Conservation (phyloP, 1,140 invertebrate genomes). For the Spodoptera litura region DNA sequence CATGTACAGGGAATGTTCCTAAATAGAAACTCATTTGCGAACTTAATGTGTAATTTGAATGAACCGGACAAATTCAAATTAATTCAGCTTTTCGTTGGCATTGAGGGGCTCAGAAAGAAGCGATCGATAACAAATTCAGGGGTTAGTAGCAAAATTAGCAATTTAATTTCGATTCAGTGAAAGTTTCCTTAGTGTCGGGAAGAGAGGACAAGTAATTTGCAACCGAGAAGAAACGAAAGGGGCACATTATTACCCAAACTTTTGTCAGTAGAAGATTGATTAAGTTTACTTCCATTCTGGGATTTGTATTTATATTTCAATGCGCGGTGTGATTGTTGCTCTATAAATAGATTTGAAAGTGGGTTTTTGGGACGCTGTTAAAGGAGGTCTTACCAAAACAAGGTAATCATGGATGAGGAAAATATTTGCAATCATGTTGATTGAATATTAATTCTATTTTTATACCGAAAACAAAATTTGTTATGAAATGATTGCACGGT, state of each 20-base stretch:
- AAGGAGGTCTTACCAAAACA: too few species aligned
- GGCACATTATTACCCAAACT: constrained; percentile 56
- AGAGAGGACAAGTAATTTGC: constrained; percentile 62
- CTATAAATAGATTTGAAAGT: too few species aligned
- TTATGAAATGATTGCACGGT: too few species aligned
- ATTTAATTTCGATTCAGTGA: constrained; percentile 65
- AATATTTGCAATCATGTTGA: too few species aligned
- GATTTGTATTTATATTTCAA: constrained; percentile 21
- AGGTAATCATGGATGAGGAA: too few species aligned
- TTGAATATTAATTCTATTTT: too few species aligned
- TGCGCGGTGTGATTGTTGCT: background rate
- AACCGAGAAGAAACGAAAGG: constrained; percentile 55
- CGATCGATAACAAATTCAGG: constrained; percentile 58
- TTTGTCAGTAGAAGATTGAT: constrained; percentile 62
- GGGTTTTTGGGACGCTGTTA: too few species aligned
- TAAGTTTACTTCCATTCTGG: constrained; percentile 45
- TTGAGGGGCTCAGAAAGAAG: constrained; percentile 47
- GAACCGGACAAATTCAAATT: constrained; percentile 54
- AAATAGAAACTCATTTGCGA: constrained; percentile 44
- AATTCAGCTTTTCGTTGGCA: constrained; percentile 50
- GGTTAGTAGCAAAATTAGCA: constrained; percentile 65
- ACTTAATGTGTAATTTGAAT: constrained; percentile 46
- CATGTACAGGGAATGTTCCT: constrained; percentile 12
- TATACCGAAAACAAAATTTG: too few species aligned
- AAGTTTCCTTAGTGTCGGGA: constrained; percentile 61